Evolutionary conservation across 2,113 vertebrate genomes (phyloP).

Genomic region (Fukomys damarensis): DNA sequence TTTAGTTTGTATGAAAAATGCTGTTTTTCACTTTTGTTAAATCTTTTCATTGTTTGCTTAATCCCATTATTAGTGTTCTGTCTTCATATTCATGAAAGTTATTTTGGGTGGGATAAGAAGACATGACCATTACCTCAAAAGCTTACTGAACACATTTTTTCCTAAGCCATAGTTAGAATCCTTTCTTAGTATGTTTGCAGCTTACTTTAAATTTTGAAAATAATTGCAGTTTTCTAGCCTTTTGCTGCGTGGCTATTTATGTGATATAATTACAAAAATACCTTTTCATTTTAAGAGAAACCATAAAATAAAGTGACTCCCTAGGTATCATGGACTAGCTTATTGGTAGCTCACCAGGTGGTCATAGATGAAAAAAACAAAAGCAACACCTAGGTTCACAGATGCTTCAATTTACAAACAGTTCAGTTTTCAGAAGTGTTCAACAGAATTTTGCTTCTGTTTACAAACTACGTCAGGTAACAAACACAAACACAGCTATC

Average conservation of each 20-base stretch:
- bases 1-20: constrained; percentile 69
- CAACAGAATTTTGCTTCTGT: not conserved
- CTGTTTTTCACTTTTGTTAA: constrained; percentile 68
- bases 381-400: not conserved
- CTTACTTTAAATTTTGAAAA: constrained; percentile 38
- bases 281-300: constrained; percentile 52
- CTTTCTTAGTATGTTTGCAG: constrained; percentile 51
- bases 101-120: constrained; percentile 64
- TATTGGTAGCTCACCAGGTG: constrained; percentile 14
- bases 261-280: constrained; percentile 60
- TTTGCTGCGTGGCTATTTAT: constrained; percentile 20
- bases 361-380: not conserved
- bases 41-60: constrained; percentile 70
- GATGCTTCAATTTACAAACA: not conserved
- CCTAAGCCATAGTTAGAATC: not conserved
- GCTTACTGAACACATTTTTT: not conserved
- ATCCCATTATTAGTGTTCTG: constrained; percentile 57
- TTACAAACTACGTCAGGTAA: not conserved
- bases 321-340: not conserved
- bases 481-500: not conserved
- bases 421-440: not conserved
- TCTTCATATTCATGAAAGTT: constrained; percentile 64
- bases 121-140: constrained; percentile 47
- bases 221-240: constrained; percentile 7
- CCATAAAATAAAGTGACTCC: constrained; percentile 33